phyloP scores from a whole-genome alignment of 2,797 vertebrate species.

The Enteromius unitaeniatus region DNA sequence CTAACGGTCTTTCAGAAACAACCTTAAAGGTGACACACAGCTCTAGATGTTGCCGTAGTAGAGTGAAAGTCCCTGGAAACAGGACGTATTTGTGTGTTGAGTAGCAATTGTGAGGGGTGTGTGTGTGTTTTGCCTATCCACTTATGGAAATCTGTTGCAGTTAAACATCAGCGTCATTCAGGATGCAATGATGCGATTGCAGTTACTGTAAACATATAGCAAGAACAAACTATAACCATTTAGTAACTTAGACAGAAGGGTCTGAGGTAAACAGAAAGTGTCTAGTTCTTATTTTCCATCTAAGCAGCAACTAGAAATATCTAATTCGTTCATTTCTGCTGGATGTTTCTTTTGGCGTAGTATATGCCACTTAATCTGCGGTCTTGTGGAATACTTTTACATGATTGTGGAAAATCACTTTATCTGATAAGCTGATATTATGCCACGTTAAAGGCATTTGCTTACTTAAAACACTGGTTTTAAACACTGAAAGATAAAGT shows the following conservation, averaged over 20 bases:
- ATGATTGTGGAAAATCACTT: constrained; percentile 20
- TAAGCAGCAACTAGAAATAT: constrained; percentile 37
- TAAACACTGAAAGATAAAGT: constrained; percentile 28
- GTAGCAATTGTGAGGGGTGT: background rate
- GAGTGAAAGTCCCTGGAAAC: background rate
- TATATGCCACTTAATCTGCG: constrained; percentile 27
- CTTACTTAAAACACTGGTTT: constrained; percentile 35
- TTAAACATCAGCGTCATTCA: background rate
- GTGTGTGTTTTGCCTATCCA: background rate
- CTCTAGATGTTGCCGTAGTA: constrained; percentile 18
- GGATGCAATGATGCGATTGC: constrained; percentile 59
- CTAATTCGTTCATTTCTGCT: background rate
- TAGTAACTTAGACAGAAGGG: constrained; percentile 19
- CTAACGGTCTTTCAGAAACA: constrained; percentile 78
- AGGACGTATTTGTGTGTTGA: constrained; percentile 13
- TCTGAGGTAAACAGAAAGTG: constrained; percentile 24
- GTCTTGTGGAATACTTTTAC: background rate
- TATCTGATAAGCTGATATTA: constrained; percentile 35
- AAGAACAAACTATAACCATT: background rate
- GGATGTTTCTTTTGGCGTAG: constrained; percentile 40
- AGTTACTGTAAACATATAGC: constrained; percentile 38
- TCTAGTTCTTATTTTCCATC: constrained; percentile 40
- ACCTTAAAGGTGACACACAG: constrained; percentile 14
- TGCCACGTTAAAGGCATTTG: constrained; percentile 10
- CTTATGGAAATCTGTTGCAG: constrained; percentile 12